Evolutionary conservation across 53 echinoderm and acorn worm genomes (phyloP).

Genomic region (Temnopleurus reevesii): DNA sequence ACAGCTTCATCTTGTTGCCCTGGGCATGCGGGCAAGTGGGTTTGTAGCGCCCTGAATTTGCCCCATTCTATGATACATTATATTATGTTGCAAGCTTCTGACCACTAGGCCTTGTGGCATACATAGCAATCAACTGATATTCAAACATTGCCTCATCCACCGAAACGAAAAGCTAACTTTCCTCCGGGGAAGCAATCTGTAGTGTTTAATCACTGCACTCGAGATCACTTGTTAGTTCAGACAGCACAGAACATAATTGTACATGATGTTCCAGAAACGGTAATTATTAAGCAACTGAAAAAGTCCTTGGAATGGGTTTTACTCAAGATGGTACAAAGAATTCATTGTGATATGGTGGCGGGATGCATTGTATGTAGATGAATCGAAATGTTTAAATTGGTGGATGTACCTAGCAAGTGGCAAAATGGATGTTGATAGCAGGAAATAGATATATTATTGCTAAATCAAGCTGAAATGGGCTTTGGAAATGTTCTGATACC

Average conservation of each 20-base stretch:
- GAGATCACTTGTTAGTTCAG: neutral
- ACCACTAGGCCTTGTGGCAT: neutral
- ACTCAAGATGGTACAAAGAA: neutral
- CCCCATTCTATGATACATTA: too few species aligned
- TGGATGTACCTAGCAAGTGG: neutral
- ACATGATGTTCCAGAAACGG: neutral
- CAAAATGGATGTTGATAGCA: neutral
- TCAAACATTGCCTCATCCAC: neutral
- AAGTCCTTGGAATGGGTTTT: constrained; percentile 36
- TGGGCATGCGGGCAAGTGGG: too few species aligned
- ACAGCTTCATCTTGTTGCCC: too few species aligned
- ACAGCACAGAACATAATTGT: neutral
- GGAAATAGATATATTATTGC: neutral
- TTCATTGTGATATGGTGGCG: neutral
- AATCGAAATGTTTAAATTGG: constrained; percentile 15
- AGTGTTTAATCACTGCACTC: constrained; percentile 19
- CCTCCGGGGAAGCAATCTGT: neutral
- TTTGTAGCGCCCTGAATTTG: too few species aligned
- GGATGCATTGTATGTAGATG: constrained; percentile 12
- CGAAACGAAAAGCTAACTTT: neutral
- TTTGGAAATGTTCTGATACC: too few species aligned
- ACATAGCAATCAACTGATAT: neutral
- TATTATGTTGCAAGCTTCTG: too few species aligned
- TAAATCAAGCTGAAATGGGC: neutral
- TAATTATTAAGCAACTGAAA: constrained; percentile 36